These are phyloP conservation scores for Fragum sueziense DNA, from an alignment of 2,888 invertebrate genomes.

Conservation along the genomic window DNA sequence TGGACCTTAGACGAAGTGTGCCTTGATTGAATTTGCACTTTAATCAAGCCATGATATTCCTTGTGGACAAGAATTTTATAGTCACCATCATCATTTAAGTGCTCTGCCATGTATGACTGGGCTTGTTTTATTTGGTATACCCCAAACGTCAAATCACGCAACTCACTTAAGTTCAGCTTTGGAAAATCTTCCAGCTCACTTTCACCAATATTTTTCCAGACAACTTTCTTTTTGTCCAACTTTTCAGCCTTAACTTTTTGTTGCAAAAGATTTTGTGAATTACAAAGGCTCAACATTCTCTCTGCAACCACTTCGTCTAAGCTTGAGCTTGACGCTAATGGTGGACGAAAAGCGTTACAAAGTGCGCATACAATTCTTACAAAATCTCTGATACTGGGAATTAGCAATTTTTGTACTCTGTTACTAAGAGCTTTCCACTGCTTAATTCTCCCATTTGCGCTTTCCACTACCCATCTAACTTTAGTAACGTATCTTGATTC, in stretches of 20 bases:
- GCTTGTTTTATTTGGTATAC: conserved; percentile 12
- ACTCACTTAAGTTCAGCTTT: conserved; percentile 1
- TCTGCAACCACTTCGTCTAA: not conserved
- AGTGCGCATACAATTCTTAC: conserved; percentile 16
- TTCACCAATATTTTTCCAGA: not conserved
- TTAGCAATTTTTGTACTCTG: not conserved
- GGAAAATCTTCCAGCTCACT: not conserved
- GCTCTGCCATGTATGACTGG: conserved; percentile 2
- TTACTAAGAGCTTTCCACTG: not conserved
- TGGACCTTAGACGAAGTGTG: no score
- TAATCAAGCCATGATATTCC: not conserved
- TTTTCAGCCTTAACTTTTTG: not conserved
- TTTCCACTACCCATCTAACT: conserved; percentile 17
- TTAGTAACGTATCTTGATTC: conserved; percentile 3
- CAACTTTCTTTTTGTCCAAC: not conserved
- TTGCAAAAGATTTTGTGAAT: not conserved
- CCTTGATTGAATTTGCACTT: not conserved
- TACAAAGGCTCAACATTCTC: not conserved
- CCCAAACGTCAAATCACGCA: conserved; percentile 2
- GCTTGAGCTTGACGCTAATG: not conserved
- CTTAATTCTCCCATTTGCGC: not conserved
- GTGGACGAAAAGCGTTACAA: conserved; percentile 15
- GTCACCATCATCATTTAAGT: conserved; percentile 5
- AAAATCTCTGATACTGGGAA: conserved; percentile 8
- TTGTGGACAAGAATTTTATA: conserved; percentile 13